phyloP scores from a whole-genome alignment of 2,797 vertebrate species.

The Anolis apletophallus region DNA sequence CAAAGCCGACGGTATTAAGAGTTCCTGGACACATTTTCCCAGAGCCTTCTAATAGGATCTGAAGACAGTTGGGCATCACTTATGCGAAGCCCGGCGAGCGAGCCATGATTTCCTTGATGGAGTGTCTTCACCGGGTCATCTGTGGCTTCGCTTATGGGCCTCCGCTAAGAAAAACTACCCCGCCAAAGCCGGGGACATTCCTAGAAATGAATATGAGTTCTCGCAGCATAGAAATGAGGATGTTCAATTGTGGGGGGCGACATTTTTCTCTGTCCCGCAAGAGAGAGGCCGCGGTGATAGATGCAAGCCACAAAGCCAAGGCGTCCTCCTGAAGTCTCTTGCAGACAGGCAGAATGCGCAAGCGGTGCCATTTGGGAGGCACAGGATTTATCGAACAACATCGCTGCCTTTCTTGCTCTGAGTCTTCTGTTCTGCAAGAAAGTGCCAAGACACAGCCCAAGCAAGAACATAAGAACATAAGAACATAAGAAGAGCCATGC shows the following conservation, averaged over 20 bases:
- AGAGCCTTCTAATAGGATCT: conserved; percentile 66
- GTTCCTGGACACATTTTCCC: conserved; percentile 66
- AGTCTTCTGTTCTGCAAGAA: conserved; percentile 12
- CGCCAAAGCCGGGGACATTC: conserved; percentile 72
- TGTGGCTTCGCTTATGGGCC: conserved; percentile 66
- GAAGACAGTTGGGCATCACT: conserved; percentile 71
- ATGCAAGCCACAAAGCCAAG: conserved; percentile 66
- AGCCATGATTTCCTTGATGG: conserved; percentile 76
- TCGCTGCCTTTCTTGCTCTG: conserved; percentile 24
- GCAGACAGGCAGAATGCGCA: conserved; percentile 63
- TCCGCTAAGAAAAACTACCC: conserved; percentile 74
- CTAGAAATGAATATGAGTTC: conserved; percentile 77
- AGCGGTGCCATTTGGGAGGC: conserved; percentile 38
- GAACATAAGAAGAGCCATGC: too few species aligned
- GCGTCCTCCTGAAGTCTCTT: conserved; percentile 64
- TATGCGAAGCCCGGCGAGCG: conserved; percentile 63
- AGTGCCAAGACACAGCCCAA: background rate
- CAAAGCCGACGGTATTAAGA: conserved; percentile 49
- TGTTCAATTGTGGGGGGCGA: conserved; percentile 77
- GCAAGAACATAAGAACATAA: too few species aligned
- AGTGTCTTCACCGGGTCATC: conserved; percentile 71
- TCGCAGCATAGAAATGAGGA: conserved; percentile 77
- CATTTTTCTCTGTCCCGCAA: conserved; percentile 77
- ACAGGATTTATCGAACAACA: conserved; percentile 43
- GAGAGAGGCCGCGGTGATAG: conserved; percentile 68